A percentile compares a stretch with the other conserved stretches of the same genome.
Evolutionary conservation across 2,797 vertebrate species (phyloP).

Genomic region (Gallinago nigripennis): DNA sequence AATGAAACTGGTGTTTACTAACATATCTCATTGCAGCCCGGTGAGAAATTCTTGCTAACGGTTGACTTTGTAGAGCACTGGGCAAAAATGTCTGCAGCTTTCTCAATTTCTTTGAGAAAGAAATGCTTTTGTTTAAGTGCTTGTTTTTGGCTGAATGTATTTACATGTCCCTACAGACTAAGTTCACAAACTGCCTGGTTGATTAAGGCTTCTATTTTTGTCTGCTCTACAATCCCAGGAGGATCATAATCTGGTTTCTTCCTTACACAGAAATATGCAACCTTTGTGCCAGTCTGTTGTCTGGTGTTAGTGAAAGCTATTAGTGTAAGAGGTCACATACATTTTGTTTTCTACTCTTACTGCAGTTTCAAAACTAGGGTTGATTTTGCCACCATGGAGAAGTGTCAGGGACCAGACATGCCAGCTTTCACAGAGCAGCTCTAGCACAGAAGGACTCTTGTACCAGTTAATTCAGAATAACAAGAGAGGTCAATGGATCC

Average conservation of each 20-base stretch:
- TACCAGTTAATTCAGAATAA: background rate
- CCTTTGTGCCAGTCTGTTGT: background rate
- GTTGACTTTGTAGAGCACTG: background rate
- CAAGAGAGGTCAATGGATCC: background rate
- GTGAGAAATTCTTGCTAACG: background rate
- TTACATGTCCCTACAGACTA: background rate
- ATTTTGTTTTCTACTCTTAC: background rate
- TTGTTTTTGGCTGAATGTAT: constrained; percentile 1
- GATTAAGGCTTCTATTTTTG: constrained; percentile 15
- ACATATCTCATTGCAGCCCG: background rate
- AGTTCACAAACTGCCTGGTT: background rate
- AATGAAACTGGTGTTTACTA: background rate
- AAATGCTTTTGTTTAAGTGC: background rate
- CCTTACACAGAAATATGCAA: background rate
- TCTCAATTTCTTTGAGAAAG: background rate
- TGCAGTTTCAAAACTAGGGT: background rate
- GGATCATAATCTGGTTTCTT: background rate
- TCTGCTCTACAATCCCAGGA: background rate
- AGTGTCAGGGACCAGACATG: background rate
- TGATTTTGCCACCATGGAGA: background rate
- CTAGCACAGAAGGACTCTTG: background rate
- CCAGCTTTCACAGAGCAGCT: background rate
- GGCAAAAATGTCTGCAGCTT: constrained; percentile 2
- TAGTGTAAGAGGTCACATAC: background rate
- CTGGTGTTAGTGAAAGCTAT: background rate